A percentile compares a stretch with the other conserved stretches of the same genome.
phyloP scores from a whole-genome alignment of 2,888 invertebrate species.

The Habrosyne pyritoides region DNA sequence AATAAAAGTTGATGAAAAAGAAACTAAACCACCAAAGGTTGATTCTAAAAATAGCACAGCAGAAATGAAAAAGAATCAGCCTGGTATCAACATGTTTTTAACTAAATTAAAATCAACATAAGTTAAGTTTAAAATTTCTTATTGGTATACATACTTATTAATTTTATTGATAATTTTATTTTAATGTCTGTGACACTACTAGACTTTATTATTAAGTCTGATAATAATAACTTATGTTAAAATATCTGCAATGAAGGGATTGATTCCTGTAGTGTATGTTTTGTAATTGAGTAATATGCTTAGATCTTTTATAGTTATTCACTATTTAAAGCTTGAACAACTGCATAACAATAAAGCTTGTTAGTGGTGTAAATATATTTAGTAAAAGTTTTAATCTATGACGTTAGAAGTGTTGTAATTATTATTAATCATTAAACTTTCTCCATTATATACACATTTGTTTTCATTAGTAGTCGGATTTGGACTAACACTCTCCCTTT shows the following conservation, averaged over 20 bases:
- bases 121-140: slow-evolving; percentile 11
- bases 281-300: neutral
- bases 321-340: neutral
- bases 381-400: neutral
- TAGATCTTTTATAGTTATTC: neutral
- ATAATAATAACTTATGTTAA: neutral
- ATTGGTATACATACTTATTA: neutral
- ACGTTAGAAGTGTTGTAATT: neutral
- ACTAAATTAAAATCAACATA: slow-evolving; percentile 57
- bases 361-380: neutral
- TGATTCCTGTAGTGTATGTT: neutral
- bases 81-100: slow-evolving; percentile 73
- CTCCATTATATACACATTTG: neutral
- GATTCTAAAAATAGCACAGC: slow-evolving; percentile 58
- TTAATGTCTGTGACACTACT: neutral
- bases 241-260: neutral
- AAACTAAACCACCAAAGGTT: slow-evolving; percentile 53
- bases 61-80: slow-evolving; percentile 70
- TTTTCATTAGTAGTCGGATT: no score
- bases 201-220: neutral
- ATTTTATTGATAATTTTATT: neutral
- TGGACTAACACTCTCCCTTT: no score
- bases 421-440: neutral
- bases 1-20: slow-evolving; percentile 58
- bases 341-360: neutral